Evolutionary conservation across 2,797 vertebrate genomes (phyloP).

Genomic region (Oreonectes daqikongensis): DNA sequence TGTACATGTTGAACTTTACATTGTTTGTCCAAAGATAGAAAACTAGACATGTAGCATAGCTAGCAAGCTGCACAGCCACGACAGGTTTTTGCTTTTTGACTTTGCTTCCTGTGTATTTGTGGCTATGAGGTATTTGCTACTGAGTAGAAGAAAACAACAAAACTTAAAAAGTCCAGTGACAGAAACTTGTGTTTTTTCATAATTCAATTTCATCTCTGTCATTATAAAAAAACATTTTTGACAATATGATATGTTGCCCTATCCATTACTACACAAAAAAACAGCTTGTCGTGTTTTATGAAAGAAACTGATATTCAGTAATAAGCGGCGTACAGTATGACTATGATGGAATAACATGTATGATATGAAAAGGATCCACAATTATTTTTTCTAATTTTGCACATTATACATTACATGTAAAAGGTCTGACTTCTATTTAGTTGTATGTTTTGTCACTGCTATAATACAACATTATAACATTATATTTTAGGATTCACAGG

Average conservation of each 20-base stretch:
- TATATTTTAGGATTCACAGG: neutral
- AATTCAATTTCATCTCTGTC: neutral
- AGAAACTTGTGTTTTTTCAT: slow-evolving; percentile 18
- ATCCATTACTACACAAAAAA: neutral
- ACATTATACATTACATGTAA: neutral
- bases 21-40: slow-evolving; percentile 45
- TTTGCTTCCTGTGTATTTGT: slow-evolving; percentile 42
- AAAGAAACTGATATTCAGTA: slow-evolving; percentile 34
- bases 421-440: neutral
- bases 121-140: slow-evolving; percentile 9
- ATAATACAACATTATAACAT: neutral
- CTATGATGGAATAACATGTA: neutral
- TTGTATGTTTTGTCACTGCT: neutral
- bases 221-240: too few relatives aligned
- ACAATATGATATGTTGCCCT: neutral
- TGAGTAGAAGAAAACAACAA: neutral
- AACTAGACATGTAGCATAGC: slow-evolving; percentile 52
- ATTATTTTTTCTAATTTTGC: slow-evolving; percentile 9
- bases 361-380: too few relatives aligned
- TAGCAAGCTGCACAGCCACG: slow-evolving; percentile 30
- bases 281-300: neutral
- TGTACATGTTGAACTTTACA: slow-evolving; percentile 42
- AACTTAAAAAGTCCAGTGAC: neutral
- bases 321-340: neutral
- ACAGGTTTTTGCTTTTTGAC: slow-evolving; percentile 19